Evolutionary conservation across 1,140 invertebrate species (phyloP).

Genomic region (Phenacoccus solenopsis): DNA sequence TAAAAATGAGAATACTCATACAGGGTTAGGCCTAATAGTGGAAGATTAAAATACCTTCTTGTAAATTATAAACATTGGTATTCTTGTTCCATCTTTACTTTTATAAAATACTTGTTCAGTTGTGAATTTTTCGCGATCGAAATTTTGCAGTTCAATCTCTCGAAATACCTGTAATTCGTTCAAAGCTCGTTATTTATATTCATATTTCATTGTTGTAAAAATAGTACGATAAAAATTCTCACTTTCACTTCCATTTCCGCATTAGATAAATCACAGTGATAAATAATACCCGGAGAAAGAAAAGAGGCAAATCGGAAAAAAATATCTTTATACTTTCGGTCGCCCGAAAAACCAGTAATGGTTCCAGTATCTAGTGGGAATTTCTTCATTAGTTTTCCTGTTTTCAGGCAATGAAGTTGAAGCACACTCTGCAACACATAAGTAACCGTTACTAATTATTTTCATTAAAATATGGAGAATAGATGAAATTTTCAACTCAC

Average conservation of each 20-base stretch:
- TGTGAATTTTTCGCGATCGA: constrained; percentile 66
- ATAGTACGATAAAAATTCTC: constrained; percentile 31
- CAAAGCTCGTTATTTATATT: too few species aligned
- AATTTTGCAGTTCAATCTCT: constrained; percentile 71
- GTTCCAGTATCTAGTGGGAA: constrained; percentile 79
- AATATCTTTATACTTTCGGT: constrained; percentile 73
- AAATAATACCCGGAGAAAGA: constrained; percentile 80
- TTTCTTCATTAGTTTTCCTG: constrained; percentile 54
- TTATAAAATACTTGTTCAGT: constrained; percentile 61
- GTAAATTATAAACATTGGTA: constrained; percentile 94
- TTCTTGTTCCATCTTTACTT: constrained; percentile 87
- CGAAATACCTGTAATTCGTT: constrained; percentile 56
- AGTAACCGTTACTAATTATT: not conserved
- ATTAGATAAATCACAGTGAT: constrained; percentile 65
- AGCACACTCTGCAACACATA: constrained; percentile 57
- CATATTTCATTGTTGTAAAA: not conserved
- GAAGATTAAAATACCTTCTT: constrained; percentile 46
- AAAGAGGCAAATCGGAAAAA: constrained; percentile 93
- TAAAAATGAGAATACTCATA: not conserved
- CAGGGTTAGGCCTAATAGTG: constrained; percentile 1
- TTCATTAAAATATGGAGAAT: not conserved
- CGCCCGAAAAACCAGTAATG: constrained; percentile 68
- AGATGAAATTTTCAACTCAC: constrained; percentile 36
- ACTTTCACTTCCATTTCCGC: constrained; percentile 51
- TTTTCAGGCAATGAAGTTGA: constrained; percentile 61